Conservation (phyloP, 2,113 vertebrate species). For the Dipodomys ordii region DNA sequence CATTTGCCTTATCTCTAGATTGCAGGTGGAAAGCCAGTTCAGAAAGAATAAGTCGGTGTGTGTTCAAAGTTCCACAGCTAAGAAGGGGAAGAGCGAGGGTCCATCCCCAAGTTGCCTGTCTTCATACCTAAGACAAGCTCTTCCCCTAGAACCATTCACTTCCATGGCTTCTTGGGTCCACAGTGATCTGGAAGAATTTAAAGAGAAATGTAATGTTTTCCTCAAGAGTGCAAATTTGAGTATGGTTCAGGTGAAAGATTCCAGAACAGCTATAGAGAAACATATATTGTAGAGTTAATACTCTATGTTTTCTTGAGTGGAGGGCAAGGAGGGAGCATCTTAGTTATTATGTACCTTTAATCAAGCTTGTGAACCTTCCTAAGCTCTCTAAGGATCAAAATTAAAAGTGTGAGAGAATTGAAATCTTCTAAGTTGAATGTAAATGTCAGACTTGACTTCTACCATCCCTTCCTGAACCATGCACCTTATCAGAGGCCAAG, state of each 20-base stretch:
- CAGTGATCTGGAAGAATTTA: background rate
- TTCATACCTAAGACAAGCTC: background rate
- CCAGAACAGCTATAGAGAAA: background rate
- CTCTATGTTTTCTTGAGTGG: no score
- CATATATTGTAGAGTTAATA: no score
- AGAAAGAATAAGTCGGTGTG: background rate
- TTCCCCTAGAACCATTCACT: background rate
- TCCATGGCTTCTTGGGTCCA: background rate
- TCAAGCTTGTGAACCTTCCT: background rate
- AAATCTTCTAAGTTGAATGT: background rate
- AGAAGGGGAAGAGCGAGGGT: background rate
- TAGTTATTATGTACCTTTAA: background rate
- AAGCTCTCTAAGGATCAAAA: background rate
- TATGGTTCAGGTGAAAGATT: background rate
- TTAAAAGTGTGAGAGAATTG: background rate
- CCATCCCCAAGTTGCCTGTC: background rate
- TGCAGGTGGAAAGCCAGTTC: background rate
- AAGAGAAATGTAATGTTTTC: background rate
- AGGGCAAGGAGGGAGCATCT: background rate
- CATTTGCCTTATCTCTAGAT: background rate
- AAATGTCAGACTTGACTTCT: slow-evolving; percentile 16
- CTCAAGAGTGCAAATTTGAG: background rate
- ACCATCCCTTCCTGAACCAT: background rate
- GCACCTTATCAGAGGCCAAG: background rate
- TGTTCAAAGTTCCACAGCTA: background rate